Percentiles rank a stretch among this genome's conserved stretches.
These are phyloP conservation scores for Lycocerus yunnanus DNA, from an alignment of 2,888 invertebrate species.

Conservation along the genomic window DNA sequence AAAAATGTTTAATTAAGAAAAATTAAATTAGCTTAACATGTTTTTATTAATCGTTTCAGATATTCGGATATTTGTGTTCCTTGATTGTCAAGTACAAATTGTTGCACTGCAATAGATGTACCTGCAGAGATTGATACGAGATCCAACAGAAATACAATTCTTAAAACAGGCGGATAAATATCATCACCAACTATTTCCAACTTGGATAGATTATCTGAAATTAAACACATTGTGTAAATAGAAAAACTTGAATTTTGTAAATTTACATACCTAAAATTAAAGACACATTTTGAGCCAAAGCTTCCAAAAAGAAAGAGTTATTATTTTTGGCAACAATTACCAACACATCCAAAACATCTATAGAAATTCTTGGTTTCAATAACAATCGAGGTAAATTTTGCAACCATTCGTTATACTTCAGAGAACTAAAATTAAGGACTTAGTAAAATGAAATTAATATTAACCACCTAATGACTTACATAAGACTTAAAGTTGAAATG, in stretches of 20 bases:
- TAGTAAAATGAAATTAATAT: neutral
- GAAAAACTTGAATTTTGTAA: neutral
- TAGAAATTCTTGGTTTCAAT: neutral
- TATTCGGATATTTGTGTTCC: neutral
- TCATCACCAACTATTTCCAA: neutral
- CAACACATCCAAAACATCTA: neutral
- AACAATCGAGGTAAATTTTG: neutral
- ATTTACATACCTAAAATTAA: neutral
- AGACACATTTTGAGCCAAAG: neutral
- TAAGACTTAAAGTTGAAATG: neutral
- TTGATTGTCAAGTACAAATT: neutral
- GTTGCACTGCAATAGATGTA: neutral
- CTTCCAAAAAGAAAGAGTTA: neutral
- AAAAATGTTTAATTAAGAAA: neutral
- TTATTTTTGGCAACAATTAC: neutral
- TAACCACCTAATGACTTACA: neutral
- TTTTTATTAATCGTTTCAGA: neutral
- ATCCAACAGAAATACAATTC: constrained; percentile 7
- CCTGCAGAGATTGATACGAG: neutral
- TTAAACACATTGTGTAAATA: neutral
- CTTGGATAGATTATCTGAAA: neutral
- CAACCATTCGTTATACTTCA: neutral
- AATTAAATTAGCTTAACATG: neutral
- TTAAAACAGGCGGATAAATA: constrained; percentile 8
- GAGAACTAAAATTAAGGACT: neutral